A percentile compares a stretch with the other conserved stretches of the same genome.
phyloP scores from a whole-genome alignment of 2,797 vertebrate species.

The Cuculus canorus region DNA sequence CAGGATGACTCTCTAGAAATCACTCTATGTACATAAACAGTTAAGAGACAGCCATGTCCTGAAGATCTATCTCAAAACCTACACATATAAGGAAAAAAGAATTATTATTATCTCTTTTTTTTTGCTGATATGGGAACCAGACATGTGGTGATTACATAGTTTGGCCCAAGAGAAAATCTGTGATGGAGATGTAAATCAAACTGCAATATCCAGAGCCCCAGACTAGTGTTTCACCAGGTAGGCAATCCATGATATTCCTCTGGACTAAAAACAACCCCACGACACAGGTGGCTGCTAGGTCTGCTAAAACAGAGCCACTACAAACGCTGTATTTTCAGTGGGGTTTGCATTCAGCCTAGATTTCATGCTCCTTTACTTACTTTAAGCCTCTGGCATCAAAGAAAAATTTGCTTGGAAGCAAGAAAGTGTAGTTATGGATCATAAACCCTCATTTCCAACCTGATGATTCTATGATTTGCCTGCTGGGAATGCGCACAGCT shows the following conservation, averaged over 20 bases:
- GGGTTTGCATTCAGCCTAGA: neutral
- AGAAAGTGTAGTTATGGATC: constrained; percentile 18
- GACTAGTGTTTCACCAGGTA: neutral
- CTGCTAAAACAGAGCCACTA: neutral
- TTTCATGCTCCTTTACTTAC: constrained; percentile 25
- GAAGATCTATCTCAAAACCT: neutral
- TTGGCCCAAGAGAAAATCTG: neutral
- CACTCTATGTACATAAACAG: neutral
- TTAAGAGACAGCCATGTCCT: neutral
- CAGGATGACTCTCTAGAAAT: neutral
- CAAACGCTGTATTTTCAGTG: neutral
- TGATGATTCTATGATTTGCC: too few relatives aligned
- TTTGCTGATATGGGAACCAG: neutral
- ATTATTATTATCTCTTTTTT: neutral
- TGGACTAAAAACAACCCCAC: neutral
- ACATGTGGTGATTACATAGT: neutral
- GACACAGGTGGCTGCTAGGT: neutral
- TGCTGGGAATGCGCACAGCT: neutral
- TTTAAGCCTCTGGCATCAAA: constrained; percentile 24
- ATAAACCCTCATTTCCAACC: constrained; percentile 33
- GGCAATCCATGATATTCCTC: neutral
- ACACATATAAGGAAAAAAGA: neutral
- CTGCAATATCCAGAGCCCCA: neutral
- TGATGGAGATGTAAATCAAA: neutral
- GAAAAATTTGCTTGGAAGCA: constrained; percentile 5